Conservation (phyloP, 2,113 vertebrate species). For the Sander lucioperca region DNA sequence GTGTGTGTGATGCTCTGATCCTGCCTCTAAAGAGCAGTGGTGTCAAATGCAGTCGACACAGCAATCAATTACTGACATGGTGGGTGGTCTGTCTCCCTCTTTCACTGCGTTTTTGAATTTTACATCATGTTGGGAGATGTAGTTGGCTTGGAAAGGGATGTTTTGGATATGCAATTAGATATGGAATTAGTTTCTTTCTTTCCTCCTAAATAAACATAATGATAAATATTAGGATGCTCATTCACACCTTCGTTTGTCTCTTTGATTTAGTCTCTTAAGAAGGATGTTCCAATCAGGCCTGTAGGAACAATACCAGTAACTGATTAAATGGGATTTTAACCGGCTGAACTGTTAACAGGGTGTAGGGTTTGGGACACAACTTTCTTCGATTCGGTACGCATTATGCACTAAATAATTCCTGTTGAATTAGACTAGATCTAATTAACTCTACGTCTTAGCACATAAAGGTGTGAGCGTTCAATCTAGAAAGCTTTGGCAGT, state of each 20-base stretch:
- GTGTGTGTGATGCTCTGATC: constrained; percentile 37
- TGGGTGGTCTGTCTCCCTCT: constrained; percentile 44
- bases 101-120: constrained; percentile 1
- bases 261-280: neutral
- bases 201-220: constrained; percentile 1
- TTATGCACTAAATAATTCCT: too few relatives aligned
- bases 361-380: too few relatives aligned
- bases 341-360: too few relatives aligned
- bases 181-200: constrained; percentile 1
- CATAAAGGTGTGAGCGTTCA: too few relatives aligned
- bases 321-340: neutral
- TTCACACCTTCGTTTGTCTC: neutral
- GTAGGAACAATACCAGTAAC: too few relatives aligned
- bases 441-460: too few relatives aligned
- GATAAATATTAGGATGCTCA: neutral
- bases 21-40: constrained; percentile 47
- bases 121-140: neutral
- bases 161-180: neutral
- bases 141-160: neutral
- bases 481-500: too few relatives aligned
- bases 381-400: too few relatives aligned
- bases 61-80: constrained; percentile 54
- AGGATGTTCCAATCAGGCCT: neutral
- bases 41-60: constrained; percentile 61
- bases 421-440: too few relatives aligned